Evolutionary conservation across 2,113 vertebrate genomes (phyloP), one percentile per base, ranked within the genome.

Genomic region (Halcyon malimbica): DNA sequence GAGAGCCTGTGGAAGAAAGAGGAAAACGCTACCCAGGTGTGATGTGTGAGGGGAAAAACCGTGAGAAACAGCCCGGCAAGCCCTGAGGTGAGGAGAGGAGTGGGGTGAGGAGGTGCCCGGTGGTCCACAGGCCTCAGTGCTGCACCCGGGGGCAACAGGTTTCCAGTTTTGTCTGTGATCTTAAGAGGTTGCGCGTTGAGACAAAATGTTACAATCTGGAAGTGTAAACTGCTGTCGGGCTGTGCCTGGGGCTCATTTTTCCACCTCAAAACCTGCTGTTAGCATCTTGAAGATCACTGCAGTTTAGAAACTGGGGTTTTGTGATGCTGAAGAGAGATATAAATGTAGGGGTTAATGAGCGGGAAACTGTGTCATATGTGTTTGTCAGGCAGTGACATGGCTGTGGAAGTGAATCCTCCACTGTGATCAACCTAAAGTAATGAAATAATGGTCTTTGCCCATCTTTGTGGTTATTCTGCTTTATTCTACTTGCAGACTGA

Each of bases 181-280:
- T 8, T 5, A 31, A 57, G 11, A 44, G 14, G 16, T 9, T 21
- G 16, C 1, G 1, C 62, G 89, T 74, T 16, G 17, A 73, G 35
- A 53, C 1, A 2, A 35, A 42, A 33, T 18, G 20, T 33, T 86
- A 18, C 9, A 26, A 6, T 51, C 62, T 68, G 3, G 19, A 88
- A 68, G 21, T 5, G 6, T 26, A 48, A 39, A 53, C 39, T 63
- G 42, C 42, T 0, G 1, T 10, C 1, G 1, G 33, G 13, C 11
- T 0, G 7, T 31, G 16, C 37, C 33, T 51, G 18, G 26, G 31
- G 12, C 12, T 70, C 5, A 2, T 54, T 91, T 78, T 77, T 67
- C 75, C 21, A 17, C 41, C 28, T 14, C 8, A 13, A 33, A 87
- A 29, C 63, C 46, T 70, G 21, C 21, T 89, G 10, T 60, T 74